phyloP scores from a whole-genome alignment of 2,113 vertebrate species.

The Cyprinodon brontotheroides region DNA sequence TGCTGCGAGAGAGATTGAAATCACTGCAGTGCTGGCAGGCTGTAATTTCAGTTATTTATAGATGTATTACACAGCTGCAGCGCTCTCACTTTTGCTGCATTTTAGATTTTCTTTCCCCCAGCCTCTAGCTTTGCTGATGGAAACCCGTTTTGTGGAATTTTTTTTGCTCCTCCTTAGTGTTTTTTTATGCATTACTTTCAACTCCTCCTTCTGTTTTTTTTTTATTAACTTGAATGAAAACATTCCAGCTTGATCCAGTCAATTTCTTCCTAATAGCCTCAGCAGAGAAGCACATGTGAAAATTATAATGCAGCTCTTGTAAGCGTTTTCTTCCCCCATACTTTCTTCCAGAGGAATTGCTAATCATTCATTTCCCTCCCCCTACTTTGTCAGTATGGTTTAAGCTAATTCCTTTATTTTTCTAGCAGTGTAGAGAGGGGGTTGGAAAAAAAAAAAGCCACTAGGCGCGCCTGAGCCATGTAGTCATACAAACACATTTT shows the following conservation, averaged over 20 bases:
- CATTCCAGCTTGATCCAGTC: constrained; percentile 75
- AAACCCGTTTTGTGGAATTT: constrained; percentile 34
- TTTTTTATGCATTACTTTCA: constrained; percentile 60
- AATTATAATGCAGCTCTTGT: constrained; percentile 71
- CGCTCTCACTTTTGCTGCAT: constrained; percentile 76
- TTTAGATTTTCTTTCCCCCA: constrained; percentile 62
- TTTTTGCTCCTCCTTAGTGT: constrained; percentile 13
- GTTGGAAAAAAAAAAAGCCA: constrained; percentile 12
- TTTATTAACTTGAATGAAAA: constrained; percentile 70
- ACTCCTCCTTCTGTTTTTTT: constrained; percentile 46
- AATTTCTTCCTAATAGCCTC: constrained; percentile 68
- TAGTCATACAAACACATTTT: constrained; percentile 62
- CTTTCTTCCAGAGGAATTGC: constrained; percentile 66
- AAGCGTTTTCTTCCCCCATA: constrained; percentile 8
- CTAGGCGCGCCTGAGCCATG: constrained; percentile 36
- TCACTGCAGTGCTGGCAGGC: constrained; percentile 80
- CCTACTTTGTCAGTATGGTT: constrained; percentile 71
- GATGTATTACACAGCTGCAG: constrained; percentile 82
- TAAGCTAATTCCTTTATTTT: constrained; percentile 76
- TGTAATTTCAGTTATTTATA: constrained; percentile 86
- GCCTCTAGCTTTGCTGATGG: constrained; percentile 25
- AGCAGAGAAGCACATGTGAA: constrained; percentile 70
- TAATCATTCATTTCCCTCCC: constrained; percentile 69
- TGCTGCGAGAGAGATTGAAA: constrained; percentile 73
- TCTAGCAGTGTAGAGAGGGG: constrained; percentile 32